Conservation (phyloP, 1,140 invertebrate species). For the Saxidomus purpurata region DNA sequence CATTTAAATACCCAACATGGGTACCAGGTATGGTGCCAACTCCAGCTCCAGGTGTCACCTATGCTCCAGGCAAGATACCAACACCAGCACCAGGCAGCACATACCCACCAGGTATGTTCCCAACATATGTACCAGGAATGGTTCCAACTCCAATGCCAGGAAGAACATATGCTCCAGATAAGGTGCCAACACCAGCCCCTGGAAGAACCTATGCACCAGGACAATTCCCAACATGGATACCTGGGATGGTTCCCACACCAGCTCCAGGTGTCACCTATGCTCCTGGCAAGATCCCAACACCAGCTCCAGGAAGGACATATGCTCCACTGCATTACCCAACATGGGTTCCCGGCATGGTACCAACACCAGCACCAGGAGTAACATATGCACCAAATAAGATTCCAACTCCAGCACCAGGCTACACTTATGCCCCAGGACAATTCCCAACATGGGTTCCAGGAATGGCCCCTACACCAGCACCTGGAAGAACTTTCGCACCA, state of each 20-base stretch:
- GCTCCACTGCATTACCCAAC: slow-evolving; percentile 65
- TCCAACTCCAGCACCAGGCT: slow-evolving; percentile 67
- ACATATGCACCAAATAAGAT: slow-evolving; percentile 65
- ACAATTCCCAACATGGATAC: slow-evolving; percentile 61
- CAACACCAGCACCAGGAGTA: slow-evolving; percentile 61
- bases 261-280: slow-evolving; percentile 71
- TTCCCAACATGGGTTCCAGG: slow-evolving; percentile 68
- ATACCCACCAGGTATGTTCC: slow-evolving; percentile 52
- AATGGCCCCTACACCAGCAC: slow-evolving; percentile 57
- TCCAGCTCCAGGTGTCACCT: slow-evolving; percentile 71
- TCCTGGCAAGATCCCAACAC: slow-evolving; percentile 66
- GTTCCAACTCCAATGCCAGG: slow-evolving; percentile 59
- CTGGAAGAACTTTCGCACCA: slow-evolving; percentile 71
- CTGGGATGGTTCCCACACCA: slow-evolving; percentile 55
- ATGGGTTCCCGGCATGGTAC: slow-evolving; percentile 50
- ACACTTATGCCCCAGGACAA: slow-evolving; percentile 68
- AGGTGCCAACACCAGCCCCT: slow-evolving; percentile 34
- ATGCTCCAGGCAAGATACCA: slow-evolving; percentile 68
- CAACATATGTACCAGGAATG: slow-evolving; percentile 40
- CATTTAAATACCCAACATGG: slow-evolving; percentile 66
- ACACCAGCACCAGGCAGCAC: slow-evolving; percentile 67
- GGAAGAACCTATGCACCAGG: not conserved
- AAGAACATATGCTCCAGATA: slow-evolving; percentile 37
- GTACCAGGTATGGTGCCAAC: slow-evolving; percentile 60
- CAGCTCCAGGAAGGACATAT: slow-evolving; percentile 43